phyloP scores from a whole-genome alignment of 1,140 invertebrate genomes.

The Vollenhovia emeryi region DNA sequence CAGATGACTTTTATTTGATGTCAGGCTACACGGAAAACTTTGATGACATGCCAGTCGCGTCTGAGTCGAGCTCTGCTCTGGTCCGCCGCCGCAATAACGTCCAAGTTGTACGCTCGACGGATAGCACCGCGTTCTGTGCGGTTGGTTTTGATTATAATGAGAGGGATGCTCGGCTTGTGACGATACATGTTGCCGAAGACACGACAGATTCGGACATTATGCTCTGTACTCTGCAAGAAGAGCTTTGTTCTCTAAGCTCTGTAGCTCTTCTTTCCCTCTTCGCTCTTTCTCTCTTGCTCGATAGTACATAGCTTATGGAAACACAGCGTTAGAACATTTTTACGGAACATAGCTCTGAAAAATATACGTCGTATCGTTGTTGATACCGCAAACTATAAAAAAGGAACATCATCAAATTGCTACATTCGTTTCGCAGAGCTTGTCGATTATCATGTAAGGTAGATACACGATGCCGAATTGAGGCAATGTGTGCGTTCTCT shows the following conservation, averaged over 20 bases:
- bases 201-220: neutral
- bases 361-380: neutral
- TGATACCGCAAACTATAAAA: neutral
- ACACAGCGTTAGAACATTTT: too few relatives aligned
- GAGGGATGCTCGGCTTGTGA: neutral
- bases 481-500: neutral
- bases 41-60: slow-evolving; percentile 27
- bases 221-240: too few relatives aligned
- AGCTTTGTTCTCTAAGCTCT: too few relatives aligned
- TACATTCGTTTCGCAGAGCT: neutral
- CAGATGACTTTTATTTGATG: slow-evolving; percentile 52
- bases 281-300: too few relatives aligned
- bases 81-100: slow-evolving; percentile 6
- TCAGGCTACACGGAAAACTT: slow-evolving; percentile 39
- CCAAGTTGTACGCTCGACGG: neutral
- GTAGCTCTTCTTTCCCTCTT: too few relatives aligned
- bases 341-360: too few relatives aligned
- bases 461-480: neutral
- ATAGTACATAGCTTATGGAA: too few relatives aligned
- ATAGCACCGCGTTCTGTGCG: neutral
- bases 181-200: neutral
- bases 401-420: neutral
- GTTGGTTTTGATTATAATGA: neutral
- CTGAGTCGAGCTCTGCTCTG: neutral
- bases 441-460: neutral